Evolutionary conservation across 2,888 invertebrate genomes (phyloP), one percentile per base, ranked within the genome.

Genomic region (Drosophila robusta): DNA sequence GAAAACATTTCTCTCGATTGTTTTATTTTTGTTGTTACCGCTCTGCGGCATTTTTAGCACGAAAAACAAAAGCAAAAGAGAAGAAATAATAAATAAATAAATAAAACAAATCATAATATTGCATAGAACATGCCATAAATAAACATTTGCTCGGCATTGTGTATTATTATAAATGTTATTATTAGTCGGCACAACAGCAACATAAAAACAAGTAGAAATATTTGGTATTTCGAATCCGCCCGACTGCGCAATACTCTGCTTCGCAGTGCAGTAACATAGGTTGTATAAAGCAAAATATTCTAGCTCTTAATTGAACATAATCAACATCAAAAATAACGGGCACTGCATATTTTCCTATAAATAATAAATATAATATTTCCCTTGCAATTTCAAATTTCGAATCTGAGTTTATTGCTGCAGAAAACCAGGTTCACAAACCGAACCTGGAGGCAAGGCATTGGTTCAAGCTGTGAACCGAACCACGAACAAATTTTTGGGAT

Each of bases 91-190:
- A 80, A 34, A 36, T 44, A 54, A 44, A 54, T 54, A 54, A 34
- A 42, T 54, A 44, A 44, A 54, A 84, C 63, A 84, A 77, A 73
- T 80, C 80, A 83, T 71, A 76, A 62, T 73, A 84, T 51, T 61
- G 45, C 63, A 62, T 50, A 62, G 16, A 51, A 54, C 55, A 52
- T 51, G 66, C 77, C 81, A 85, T 78, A 82, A 87, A 82, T 82
- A 82, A 83, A 83, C 77, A 86, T 75, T 72, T 70, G 47, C 74
- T 65, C 42, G 63, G 61, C 56, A 54, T 80, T 87, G 73, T 87
- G 76, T 75, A 46, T 70, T 76, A 58, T 77, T 57, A 65, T 49
- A 46, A 57, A 54, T 78, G 61, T 78, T 74, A 61, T 74, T 73
- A 61, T 73, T 74, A 73, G 65, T 55, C 57, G 44, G 39, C 39